Conservation (phyloP, 2,113 vertebrate species). For the Microcebus murinus region DNA sequence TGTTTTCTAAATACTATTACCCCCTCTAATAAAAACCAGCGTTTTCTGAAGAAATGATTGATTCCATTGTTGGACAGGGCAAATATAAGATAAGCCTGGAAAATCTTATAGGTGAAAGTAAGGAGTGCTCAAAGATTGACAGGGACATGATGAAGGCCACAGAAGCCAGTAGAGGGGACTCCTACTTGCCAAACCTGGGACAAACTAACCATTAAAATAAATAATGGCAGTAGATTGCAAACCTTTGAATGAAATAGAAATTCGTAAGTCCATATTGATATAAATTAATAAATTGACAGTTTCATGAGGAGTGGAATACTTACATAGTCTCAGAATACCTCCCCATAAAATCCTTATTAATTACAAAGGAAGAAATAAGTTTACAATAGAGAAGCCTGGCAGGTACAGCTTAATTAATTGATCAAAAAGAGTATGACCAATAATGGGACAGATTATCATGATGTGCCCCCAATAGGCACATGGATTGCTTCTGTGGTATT, state of each 20-base stretch:
- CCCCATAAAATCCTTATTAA: background rate
- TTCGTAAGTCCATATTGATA: background rate
- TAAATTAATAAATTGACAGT: background rate
- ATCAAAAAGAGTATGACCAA: background rate
- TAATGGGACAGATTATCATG: background rate
- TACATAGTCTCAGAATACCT: background rate
- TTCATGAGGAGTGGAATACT: background rate
- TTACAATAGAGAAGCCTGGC: background rate
- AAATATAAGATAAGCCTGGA: background rate
- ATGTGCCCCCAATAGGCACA: background rate
- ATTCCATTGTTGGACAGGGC: background rate
- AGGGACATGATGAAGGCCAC: background rate
- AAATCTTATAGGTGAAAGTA: background rate
- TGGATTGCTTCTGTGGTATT: background rate
- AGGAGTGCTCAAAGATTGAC: background rate
- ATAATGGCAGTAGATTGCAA: background rate
- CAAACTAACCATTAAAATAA: background rate
- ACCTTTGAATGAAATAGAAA: background rate
- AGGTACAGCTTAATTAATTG: background rate
- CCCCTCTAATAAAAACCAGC: background rate
- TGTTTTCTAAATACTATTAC: background rate
- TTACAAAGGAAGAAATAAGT: background rate
- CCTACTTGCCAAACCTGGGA: background rate
- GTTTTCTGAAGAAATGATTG: background rate
- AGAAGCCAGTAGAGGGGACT: background rate